A percentile compares a stretch with the other conserved stretches of the same genome.
phyloP scores from a whole-genome alignment of 2,797 vertebrate species.

The Cuniculus paca region DNA sequence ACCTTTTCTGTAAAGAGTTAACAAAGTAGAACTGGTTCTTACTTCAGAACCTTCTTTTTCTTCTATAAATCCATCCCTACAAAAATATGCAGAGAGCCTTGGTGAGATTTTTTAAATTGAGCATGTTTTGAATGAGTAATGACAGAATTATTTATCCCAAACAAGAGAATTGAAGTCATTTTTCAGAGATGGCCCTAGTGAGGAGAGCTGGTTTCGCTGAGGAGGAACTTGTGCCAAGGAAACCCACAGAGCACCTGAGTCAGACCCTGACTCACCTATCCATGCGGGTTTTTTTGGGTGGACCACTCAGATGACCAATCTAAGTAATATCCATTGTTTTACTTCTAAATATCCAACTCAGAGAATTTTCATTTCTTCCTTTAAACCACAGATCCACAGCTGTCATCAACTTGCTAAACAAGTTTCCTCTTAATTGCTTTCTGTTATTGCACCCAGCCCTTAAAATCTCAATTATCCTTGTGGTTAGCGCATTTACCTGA shows the following conservation, averaged over 20 bases:
- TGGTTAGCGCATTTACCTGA: constrained; percentile 69
- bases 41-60: not conserved
- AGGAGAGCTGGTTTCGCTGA: constrained; percentile 14
- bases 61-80: not conserved
- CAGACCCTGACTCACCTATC: constrained; percentile 72
- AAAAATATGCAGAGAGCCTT: not conserved
- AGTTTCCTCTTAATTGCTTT: constrained; percentile 77
- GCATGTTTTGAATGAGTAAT: constrained; percentile 47
- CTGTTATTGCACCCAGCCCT: constrained; percentile 69
- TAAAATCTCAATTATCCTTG: constrained; percentile 71
- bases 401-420: constrained; percentile 80
- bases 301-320: constrained; percentile 62
- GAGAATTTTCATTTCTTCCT: constrained; percentile 80
- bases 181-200: not conserved
- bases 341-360: constrained; percentile 80
- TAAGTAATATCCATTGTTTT: constrained; percentile 68
- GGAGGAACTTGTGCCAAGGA: constrained; percentile 35
- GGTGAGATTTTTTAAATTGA: constrained; percentile 3
- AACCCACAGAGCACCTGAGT: constrained; percentile 57
- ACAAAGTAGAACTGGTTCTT: constrained; percentile 19
- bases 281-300: constrained; percentile 61
- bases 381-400: constrained; percentile 51
- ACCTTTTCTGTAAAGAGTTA: constrained; percentile 20
- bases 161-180: not conserved
- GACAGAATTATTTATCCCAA: constrained; percentile 6